Evolutionary conservation across 2,113 vertebrate species (phyloP).

Genomic region (Python bivittatus): DNA sequence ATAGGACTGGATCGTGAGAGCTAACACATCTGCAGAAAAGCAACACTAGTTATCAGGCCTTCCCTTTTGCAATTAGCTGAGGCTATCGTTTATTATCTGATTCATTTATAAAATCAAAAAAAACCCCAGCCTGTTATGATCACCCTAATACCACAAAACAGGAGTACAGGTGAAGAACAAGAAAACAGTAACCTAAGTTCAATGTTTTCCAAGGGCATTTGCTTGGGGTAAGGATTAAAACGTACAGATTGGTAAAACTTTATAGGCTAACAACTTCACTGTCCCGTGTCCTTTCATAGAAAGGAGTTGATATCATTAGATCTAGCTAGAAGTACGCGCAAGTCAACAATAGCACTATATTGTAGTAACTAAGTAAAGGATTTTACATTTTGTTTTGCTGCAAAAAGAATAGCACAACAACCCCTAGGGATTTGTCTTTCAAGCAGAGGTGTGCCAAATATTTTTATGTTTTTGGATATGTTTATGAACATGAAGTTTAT

Average conservation of each 20-base stretch:
- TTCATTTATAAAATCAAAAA: too few relatives aligned
- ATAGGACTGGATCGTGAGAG: not conserved
- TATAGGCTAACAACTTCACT: not conserved
- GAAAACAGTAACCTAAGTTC: not conserved
- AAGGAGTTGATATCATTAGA: not conserved
- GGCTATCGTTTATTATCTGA: not conserved
- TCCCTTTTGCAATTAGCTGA: not conserved
- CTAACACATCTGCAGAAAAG: not conserved
- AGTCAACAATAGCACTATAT: not conserved
- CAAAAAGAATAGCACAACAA: not conserved
- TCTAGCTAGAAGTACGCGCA: not conserved
- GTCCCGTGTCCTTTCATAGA: not conserved
- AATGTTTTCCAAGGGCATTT: not conserved
- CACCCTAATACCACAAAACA: too few relatives aligned
- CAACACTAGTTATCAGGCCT: too few relatives aligned
- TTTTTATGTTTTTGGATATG: too few relatives aligned
- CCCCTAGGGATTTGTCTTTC: not conserved
- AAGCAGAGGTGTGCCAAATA: too few relatives aligned
- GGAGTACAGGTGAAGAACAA: too few relatives aligned
- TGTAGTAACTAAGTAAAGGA: too few relatives aligned
- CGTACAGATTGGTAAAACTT: not conserved
- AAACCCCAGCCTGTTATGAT: too few relatives aligned
- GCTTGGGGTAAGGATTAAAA: not conserved
- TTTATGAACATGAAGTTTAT: too few relatives aligned
- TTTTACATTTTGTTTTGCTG: not conserved